A percentile compares a stretch with the other conserved stretches of the same genome.
These are phyloP conservation scores for Parnassius smintheus DNA, from an alignment of 2,888 invertebrate species.

Conservation along the genomic window DNA sequence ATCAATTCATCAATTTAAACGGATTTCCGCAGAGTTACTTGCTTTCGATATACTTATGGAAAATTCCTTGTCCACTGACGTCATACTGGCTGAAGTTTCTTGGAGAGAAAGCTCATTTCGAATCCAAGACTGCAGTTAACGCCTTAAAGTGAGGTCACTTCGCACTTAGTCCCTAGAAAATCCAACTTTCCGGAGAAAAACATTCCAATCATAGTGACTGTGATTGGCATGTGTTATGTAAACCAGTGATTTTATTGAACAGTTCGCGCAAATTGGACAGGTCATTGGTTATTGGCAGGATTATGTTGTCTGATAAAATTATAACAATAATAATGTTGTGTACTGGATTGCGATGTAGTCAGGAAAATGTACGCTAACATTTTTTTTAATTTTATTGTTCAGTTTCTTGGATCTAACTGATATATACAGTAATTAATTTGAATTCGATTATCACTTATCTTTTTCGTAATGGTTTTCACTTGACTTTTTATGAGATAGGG, in stretches of 20 bases:
- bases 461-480: no score
- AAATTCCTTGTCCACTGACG: constrained; percentile 1
- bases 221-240: background rate
- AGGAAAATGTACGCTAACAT: background rate
- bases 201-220: background rate
- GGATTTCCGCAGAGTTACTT: background rate
- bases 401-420: background rate
- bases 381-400: background rate
- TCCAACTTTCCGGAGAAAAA: background rate
- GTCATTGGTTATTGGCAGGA: background rate
- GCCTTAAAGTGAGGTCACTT: background rate
- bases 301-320: background rate
- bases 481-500: no score
- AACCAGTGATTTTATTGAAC: background rate
- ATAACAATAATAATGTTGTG: background rate
- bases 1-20: no score
- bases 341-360: background rate
- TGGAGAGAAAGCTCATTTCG: background rate
- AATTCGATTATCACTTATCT: no score
- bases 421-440: no score
- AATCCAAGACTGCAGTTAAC: background rate
- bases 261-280: background rate
- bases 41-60: background rate
- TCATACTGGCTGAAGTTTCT: background rate
- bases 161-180: background rate